These are phyloP conservation scores for Drosophila lini DNA, from an alignment of 1,140 invertebrate genomes.

Conservation along the genomic window DNA sequence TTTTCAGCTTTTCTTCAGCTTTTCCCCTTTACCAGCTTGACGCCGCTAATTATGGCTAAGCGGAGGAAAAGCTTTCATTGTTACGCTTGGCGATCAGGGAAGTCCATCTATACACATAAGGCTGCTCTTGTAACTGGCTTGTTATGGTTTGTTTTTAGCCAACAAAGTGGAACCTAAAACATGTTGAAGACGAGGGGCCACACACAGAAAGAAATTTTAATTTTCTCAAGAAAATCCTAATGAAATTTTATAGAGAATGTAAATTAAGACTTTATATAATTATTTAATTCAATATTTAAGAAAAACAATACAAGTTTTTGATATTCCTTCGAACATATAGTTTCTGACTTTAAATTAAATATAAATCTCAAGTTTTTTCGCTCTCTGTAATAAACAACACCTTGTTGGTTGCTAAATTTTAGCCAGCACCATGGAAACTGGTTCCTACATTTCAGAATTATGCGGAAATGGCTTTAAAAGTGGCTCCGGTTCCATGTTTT, in stretches of 20 bases:
- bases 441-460: constrained; percentile 71
- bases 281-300: background rate
- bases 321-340: background rate
- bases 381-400: constrained; percentile 17
- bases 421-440: constrained; percentile 58
- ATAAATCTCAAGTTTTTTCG: background rate
- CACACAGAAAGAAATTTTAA: background rate
- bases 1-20: constrained; percentile 38
- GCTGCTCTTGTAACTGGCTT: constrained; percentile 31
- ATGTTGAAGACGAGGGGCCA: constrained; percentile 40
- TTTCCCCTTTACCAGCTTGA: constrained; percentile 21
- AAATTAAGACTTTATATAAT: background rate
- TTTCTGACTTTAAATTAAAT: background rate
- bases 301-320: background rate
- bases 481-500: constrained; percentile 44
- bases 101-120: constrained; percentile 17
- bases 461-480: constrained; percentile 71
- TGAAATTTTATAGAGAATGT: no score
- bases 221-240: background rate
- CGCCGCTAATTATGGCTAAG: constrained; percentile 58
- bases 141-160: constrained; percentile 52
- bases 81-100: constrained; percentile 57
- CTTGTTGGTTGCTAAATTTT: constrained; percentile 46
- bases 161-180: constrained; percentile 74
- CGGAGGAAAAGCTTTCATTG: constrained; percentile 54